phyloP scores from a whole-genome alignment of 2,888 invertebrate species.

The Odontomyia ornata region DNA sequence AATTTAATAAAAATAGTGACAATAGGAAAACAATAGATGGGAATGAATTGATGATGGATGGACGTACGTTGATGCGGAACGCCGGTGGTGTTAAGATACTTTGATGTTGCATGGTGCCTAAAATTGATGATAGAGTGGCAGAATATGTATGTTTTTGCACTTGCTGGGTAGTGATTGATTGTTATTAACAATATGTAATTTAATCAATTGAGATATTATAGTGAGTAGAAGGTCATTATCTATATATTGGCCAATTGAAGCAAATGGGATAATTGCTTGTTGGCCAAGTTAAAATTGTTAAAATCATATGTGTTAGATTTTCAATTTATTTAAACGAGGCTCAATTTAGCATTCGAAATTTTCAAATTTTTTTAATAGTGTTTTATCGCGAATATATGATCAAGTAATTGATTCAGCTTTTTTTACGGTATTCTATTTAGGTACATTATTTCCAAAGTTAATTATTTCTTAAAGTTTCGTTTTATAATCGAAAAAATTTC shows the following conservation, averaged over 20 bases:
- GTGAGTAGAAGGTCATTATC: not conserved
- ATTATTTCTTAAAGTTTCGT: too few species aligned
- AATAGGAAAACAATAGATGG: conserved; percentile 7
- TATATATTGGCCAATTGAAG: not conserved
- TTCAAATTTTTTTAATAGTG: too few species aligned
- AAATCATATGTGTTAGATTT: not conserved
- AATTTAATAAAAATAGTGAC: conserved; percentile 18
- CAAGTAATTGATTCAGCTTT: too few species aligned
- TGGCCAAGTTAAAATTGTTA: not conserved
- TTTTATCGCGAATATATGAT: too few species aligned
- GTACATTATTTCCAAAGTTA: too few species aligned
- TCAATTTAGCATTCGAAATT: too few species aligned
- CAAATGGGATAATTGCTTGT: not conserved
- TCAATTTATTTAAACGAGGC: not conserved
- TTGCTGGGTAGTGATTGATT: not conserved
- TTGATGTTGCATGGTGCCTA: not conserved
- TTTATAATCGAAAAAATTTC: too few species aligned
- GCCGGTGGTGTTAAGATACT: not conserved
- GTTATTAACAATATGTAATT: conserved; percentile 11
- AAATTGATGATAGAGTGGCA: not conserved
- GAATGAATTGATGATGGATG: not conserved
- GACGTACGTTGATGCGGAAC: not conserved
- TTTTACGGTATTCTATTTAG: too few species aligned
- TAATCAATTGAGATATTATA: conserved; percentile 9
- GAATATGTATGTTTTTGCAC: not conserved